Base-by-base conservation (phyloP, 2,888 invertebrate genomes). In the Melipona beecheii region DNA sequence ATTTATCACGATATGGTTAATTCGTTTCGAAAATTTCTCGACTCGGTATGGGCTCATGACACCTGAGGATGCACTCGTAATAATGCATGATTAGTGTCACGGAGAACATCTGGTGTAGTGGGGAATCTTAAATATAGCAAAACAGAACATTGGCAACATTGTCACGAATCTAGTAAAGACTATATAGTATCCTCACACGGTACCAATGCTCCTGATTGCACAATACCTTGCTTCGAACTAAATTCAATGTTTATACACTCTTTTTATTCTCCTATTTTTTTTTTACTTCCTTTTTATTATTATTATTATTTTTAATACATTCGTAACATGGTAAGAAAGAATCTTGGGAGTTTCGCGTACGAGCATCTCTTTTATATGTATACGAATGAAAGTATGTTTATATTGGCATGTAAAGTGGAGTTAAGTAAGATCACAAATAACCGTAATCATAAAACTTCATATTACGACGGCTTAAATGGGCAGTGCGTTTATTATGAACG, bases 91-190 rank as follows among this genome's bases (percentile, higher is more conserved):
- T 74, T 80, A 85, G 80, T 79, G 84, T 84, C 84, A 84, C 79
- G 78, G 75, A 81, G 78, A 72, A 75, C 66, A 75, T 58, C 72
- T 71, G 54, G 49, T 50, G 52, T 73, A 78, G 85, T 73, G 75
- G 81, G 84, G 75, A 74, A 78, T 66, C 69, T 76, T 83, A 85
- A 86, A 86, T 85, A 86, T 86, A 86, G 85, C 79, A 77, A 83
- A 83, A 85, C 85, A 65, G 82, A 84, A 78, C 85, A 80, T 86
- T 86, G 80, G 85, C 80, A 85, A 85, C 83, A 85, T 86, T 85
- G 75, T 86, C 83, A 80, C 85, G 85, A 75, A 78, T 80, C 79
- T 75, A 54, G 75, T 71, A 75, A 82, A 69, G 71, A 75, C 82
- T 79, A 70, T 86, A 81, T 75, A 84, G 75, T 36, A 69, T 73